phyloP scores from a whole-genome alignment of 1,140 invertebrate species.

The Hyphantria cunea region DNA sequence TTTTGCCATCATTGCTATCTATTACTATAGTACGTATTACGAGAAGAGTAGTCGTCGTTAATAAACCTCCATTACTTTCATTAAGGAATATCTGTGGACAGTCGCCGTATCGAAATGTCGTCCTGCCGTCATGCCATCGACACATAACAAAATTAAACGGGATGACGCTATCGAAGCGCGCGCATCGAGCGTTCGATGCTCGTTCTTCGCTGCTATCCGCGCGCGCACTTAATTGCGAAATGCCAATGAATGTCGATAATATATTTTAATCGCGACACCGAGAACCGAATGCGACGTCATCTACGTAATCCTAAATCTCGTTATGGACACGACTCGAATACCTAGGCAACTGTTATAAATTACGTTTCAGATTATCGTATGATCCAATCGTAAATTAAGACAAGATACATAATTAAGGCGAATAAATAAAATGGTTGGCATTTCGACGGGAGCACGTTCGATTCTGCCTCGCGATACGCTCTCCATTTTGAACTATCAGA shows the following conservation, averaged over 20 bases:
- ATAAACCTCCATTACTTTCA: conserved; percentile 81
- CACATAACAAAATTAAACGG: conserved; percentile 77
- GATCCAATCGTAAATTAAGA: conserved; percentile 82
- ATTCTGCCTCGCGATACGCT: conserved; percentile 63
- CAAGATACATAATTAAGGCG: conserved; percentile 81
- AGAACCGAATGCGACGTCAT: conserved; percentile 59
- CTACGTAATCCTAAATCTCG: conserved; percentile 75
- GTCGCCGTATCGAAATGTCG: conserved; percentile 67
- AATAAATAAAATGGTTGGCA: conserved; percentile 82
- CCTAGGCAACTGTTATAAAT: conserved; percentile 79
- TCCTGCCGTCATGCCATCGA: conserved; percentile 69
- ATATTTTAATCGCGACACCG: conserved; percentile 63
- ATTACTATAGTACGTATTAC: conserved; percentile 61
- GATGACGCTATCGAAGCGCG: conserved; percentile 75
- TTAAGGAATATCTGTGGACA: conserved; percentile 76
- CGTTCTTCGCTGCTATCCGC: conserved; percentile 45
- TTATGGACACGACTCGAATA: conserved; percentile 77
- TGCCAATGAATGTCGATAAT: conserved; percentile 76
- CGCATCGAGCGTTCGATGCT: conserved; percentile 51
- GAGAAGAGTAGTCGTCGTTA: conserved; percentile 67
- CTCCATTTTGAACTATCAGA: conserved; percentile 77
- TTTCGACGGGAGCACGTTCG: conserved; percentile 80
- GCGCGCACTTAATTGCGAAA: conserved; percentile 73
- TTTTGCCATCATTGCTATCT: conserved; percentile 69
- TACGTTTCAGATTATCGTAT: conserved; percentile 80